Conservation (phyloP, 2,888 invertebrate species). For the Eupithecia vulgata region DNA sequence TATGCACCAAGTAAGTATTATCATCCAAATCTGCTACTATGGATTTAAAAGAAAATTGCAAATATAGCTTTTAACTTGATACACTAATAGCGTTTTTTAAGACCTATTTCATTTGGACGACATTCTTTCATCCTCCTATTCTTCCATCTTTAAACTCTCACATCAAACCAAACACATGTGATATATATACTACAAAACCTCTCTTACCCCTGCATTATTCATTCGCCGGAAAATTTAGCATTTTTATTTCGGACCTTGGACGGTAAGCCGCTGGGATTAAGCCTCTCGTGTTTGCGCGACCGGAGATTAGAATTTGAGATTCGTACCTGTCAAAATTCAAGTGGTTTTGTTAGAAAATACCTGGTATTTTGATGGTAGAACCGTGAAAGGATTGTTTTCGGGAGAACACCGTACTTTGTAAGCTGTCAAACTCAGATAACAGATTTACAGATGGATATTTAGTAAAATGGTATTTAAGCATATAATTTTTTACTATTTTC, state of each 20-base stretch:
- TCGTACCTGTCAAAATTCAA: conserved; percentile 12
- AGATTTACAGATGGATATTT: too few relatives aligned
- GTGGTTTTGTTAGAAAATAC: conserved; percentile 7
- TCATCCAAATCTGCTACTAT: too few relatives aligned
- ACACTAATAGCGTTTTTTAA: too few relatives aligned
- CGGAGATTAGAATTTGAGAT: conserved; percentile 16
- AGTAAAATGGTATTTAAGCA: too few relatives aligned
- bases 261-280: neutral
- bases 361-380: neutral
- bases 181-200: neutral
- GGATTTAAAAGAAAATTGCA: too few relatives aligned
- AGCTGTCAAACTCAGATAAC: too few relatives aligned
- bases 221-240: neutral
- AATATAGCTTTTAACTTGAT: too few relatives aligned
- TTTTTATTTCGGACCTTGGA: conserved; percentile 10
- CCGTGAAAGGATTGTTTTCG: neutral
- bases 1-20: too few relatives aligned
- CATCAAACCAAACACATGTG: neutral
- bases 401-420: neutral
- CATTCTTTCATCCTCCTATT: too few relatives aligned
- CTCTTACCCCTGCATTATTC: conserved; percentile 5
- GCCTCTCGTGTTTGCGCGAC: conserved; percentile 1
- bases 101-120: too few relatives aligned
- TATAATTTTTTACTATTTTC: too few relatives aligned
- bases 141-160: neutral